Percentiles rank a stretch among this genome's conserved stretches.
Conservation (phyloP, 1,140 invertebrate species). For the Euwallacea fornicatus region DNA sequence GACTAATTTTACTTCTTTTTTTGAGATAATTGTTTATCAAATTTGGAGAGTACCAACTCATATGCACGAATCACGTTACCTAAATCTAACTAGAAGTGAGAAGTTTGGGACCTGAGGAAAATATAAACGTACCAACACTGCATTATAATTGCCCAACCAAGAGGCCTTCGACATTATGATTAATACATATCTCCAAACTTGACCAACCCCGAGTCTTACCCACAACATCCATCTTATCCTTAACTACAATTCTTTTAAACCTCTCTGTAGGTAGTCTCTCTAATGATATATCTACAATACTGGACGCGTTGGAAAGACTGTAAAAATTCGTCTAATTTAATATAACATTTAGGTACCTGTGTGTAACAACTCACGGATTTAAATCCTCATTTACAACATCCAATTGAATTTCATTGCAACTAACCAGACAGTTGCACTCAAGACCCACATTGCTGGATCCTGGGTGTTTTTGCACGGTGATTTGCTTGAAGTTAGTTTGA, state of each 20-base stretch:
- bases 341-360: not conserved
- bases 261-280: conserved; percentile 54
- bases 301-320: conserved; percentile 45
- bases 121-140: too few relatives aligned
- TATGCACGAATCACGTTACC: too few relatives aligned
- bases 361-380: conserved; percentile 38
- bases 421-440: conserved; percentile 56
- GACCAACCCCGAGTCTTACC: conserved; percentile 44
- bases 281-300: conserved; percentile 51
- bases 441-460: conserved; percentile 51
- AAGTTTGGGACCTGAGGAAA: too few relatives aligned
- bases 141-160: too few relatives aligned
- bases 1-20: too few relatives aligned
- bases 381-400: conserved; percentile 48
- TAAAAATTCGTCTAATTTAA: conserved; percentile 12
- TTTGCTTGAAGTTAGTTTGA: conserved; percentile 60
- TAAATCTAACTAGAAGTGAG: too few relatives aligned
- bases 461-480: conserved; percentile 62
- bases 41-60: too few relatives aligned
- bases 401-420: conserved; percentile 59
- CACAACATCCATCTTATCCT: conserved; percentile 55
- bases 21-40: conserved; percentile 10
- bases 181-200: too few relatives aligned
- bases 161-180: too few relatives aligned
- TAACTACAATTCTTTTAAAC: conserved; percentile 59